Conservation (phyloP, 2,113 vertebrate genomes). For the Xiphophorus couchianus region DNA sequence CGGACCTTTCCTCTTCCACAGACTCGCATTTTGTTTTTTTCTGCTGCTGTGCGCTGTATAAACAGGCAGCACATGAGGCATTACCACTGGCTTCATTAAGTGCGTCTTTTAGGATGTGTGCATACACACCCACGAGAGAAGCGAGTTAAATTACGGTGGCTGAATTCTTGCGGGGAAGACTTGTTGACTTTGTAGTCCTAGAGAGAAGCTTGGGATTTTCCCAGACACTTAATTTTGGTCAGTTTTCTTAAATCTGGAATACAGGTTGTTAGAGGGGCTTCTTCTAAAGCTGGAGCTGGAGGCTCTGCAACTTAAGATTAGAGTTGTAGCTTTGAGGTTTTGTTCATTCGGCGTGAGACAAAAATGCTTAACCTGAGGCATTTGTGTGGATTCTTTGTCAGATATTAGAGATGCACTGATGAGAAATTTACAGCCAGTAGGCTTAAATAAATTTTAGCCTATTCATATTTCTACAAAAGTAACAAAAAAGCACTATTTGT, state of each 20-base stretch:
- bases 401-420: too few relatives aligned
- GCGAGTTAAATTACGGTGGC: conserved; percentile 28
- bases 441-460: too few relatives aligned
- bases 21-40: conserved; percentile 14
- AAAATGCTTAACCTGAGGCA: not conserved
- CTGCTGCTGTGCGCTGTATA: conserved; percentile 19
- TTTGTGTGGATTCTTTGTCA: not conserved
- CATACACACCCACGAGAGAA: conserved; percentile 17
- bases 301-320: conserved; percentile 6
- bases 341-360: not conserved
- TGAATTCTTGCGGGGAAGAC: conserved; percentile 40
- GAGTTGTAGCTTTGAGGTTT: conserved; percentile 1
- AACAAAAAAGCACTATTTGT: not conserved
- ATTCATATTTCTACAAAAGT: not conserved
- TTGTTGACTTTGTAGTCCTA: conserved; percentile 54
- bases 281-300: conserved; percentile 16
- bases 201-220: conserved; percentile 52
- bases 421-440: too few relatives aligned
- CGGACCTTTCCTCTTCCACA: conserved; percentile 29
- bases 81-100: conserved; percentile 26
- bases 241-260: conserved; percentile 11
- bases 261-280: conserved; percentile 13
- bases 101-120: conserved; percentile 25
- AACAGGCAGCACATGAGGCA: conserved; percentile 27
- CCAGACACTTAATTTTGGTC: conserved; percentile 40